Evolutionary conservation across 2,888 invertebrate genomes (phyloP).

Genomic region (Biston stratarius): DNA sequence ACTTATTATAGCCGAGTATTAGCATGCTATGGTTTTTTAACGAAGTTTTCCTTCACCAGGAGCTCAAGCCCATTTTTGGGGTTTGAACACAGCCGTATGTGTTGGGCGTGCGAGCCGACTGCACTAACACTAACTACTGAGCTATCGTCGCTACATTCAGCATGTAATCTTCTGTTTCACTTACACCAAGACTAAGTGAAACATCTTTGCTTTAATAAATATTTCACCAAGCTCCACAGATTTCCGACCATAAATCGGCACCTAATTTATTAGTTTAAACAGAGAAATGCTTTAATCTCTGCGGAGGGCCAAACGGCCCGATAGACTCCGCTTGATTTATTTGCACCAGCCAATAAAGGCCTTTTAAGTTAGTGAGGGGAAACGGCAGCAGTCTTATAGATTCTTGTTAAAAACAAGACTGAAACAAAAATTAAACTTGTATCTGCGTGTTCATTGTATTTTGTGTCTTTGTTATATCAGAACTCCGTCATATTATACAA

Average conservation of each 20-base stretch:
- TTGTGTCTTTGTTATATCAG: too few relatives aligned
- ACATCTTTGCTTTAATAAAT: conserved; percentile 16
- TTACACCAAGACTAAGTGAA: conserved; percentile 5
- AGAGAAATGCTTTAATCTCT: conserved; percentile 42
- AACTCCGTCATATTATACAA: too few relatives aligned
- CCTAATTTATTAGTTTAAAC: conserved; percentile 46
- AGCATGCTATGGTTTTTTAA: too few relatives aligned
- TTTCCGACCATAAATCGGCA: conserved; percentile 37
- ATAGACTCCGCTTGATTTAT: conserved; percentile 42
- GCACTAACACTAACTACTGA: too few relatives aligned
- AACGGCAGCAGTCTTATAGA: conserved; percentile 1
- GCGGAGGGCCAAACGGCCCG: conserved; percentile 34
- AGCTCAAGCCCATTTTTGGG: too few relatives aligned
- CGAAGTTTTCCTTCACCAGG: too few relatives aligned
- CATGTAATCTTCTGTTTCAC: not conserved
- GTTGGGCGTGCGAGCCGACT: too few relatives aligned
- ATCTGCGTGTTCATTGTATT: too few relatives aligned
- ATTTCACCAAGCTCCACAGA: conserved; percentile 8
- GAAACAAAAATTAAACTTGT: too few relatives aligned
- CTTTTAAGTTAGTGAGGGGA: conserved; percentile 25
- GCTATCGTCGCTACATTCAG: too few relatives aligned
- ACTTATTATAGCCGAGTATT: too few relatives aligned
- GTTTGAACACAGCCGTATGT: too few relatives aligned
- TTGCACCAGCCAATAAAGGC: conserved; percentile 35
- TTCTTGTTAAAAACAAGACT: not conserved